phyloP scores from a whole-genome alignment of 2,797 vertebrate genomes.

The Anguilla megastoma region DNA sequence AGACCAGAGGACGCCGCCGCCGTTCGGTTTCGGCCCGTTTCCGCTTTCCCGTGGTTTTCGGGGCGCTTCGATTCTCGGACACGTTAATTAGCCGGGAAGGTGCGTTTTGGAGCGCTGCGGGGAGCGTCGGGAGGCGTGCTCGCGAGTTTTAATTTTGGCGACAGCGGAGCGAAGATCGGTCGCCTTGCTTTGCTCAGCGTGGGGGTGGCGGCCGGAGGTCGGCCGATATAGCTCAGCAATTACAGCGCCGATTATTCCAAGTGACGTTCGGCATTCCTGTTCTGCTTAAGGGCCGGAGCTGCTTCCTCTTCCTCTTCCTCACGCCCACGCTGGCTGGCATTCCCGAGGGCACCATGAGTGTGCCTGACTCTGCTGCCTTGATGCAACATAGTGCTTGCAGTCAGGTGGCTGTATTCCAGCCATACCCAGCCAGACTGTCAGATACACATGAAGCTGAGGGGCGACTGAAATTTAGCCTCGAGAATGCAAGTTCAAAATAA shows the following conservation, averaged over 20 bases:
- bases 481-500: background rate
- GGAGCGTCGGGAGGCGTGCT: background rate
- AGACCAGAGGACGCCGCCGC: no score
- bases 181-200: background rate
- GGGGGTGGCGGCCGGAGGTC: background rate
- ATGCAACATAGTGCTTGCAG: background rate
- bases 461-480: background rate
- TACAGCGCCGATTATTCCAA: background rate
- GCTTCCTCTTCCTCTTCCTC: background rate
- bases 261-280: background rate
- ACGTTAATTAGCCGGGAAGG: background rate
- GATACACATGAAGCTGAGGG: background rate
- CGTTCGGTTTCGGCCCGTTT: background rate
- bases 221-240: background rate
- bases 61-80: background rate
- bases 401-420: background rate
- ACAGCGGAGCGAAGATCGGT: background rate
- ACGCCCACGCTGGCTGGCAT: no score
- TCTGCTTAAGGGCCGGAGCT: background rate
- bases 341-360: background rate
- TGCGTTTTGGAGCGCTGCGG: background rate
- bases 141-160: background rate
- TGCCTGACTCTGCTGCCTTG: background rate
- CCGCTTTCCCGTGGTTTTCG: background rate
- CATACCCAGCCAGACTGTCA: background rate